Evolutionary conservation across 2,797 vertebrate genomes (phyloP), one percentile per base, ranked within the genome.

Genomic region (Anabacerthia variegaticeps): DNA sequence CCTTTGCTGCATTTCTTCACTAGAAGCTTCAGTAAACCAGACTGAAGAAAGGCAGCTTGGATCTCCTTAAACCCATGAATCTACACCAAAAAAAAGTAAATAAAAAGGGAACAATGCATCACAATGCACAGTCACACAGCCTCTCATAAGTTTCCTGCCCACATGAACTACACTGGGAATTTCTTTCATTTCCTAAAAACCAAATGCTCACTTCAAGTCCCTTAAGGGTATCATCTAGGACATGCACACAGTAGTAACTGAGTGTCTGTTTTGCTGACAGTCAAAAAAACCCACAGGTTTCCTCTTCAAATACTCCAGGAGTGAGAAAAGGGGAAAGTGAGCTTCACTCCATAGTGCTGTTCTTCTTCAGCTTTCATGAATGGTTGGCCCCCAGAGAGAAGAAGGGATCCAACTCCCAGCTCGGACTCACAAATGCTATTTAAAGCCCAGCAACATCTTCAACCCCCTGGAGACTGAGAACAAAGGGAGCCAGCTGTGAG

Each of bases 1-100:
- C 99, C 99, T 96, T 99, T 99, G 97, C 99, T 99, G 96, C 99
- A 99, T 96, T 99, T 99, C 94, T 98, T 99, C 94, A 99, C 99
- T 58, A 99, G 98, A 77, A 99, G 98, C 97, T 99, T 99, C 61
- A 99, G 98, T 76, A 99, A 98, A 27, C 98, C 99, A 1, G 98
- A 98, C 88, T 98, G 98, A 81, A 99, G 98, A 89, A 99, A 99
- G 91, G 98, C 98, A 46, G 98, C 96, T 69, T 99, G 98, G 37
- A 98, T 98, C 82, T 99, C 98, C 83, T 98, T 98, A 92, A 99
- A 99, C 36, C 98, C 98, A 3, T 99, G 98, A 86, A 98, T 99
- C 99, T 99, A 96, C 65, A 75, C 10, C 10, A 72, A 7, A 78
- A 32, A 58, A 12, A 54, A 85, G 12, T n/a, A 66, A 56, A 13